These are phyloP conservation scores for Sarcophaga variegata DNA, from an alignment of 2,888 invertebrate species.

Conservation along the genomic window DNA sequence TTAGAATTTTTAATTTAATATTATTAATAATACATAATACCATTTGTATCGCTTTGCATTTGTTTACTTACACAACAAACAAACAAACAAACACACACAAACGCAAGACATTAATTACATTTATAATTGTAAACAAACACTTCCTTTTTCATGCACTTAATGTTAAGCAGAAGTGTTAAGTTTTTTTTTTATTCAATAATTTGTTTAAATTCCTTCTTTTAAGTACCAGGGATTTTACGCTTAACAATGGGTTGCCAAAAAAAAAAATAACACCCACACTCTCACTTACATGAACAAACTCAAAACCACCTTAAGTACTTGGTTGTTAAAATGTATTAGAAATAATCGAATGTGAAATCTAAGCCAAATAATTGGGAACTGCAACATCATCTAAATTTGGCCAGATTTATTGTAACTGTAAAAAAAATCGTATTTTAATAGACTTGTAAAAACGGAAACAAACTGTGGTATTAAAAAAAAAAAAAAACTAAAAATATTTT, in stretches of 20 bases:
- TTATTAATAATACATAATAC: neutral
- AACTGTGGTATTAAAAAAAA: conserved; percentile 64
- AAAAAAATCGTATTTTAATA: conserved; percentile 36
- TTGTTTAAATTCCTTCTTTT: conserved; percentile 18
- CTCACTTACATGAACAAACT: conserved; percentile 9
- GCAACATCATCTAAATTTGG: conserved; percentile 7
- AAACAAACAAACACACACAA: conserved; percentile 1
- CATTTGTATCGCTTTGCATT: conserved; percentile 52
- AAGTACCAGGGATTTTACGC: conserved; percentile 25
- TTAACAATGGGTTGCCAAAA: conserved; percentile 47
- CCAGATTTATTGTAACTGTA: conserved; percentile 25
- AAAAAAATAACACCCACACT: neutral
- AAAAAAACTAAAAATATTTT: conserved; percentile 18
- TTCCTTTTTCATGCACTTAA: conserved; percentile 21
- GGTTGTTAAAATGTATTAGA: conserved; percentile 42
- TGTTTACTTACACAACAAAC: conserved; percentile 40
- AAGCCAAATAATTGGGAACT: neutral
- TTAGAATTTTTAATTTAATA: conserved; percentile 31
- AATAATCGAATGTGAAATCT: neutral
- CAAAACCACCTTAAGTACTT: conserved; percentile 35
- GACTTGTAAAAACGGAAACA: conserved; percentile 51
- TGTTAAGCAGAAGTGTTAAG: conserved; percentile 58
- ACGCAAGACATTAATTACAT: neutral
- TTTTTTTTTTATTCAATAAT: conserved; percentile 43
- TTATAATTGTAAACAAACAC: conserved; percentile 23